Evolutionary conservation across 2,797 vertebrate genomes (phyloP).

Genomic region (Buceros bicornis): DNA sequence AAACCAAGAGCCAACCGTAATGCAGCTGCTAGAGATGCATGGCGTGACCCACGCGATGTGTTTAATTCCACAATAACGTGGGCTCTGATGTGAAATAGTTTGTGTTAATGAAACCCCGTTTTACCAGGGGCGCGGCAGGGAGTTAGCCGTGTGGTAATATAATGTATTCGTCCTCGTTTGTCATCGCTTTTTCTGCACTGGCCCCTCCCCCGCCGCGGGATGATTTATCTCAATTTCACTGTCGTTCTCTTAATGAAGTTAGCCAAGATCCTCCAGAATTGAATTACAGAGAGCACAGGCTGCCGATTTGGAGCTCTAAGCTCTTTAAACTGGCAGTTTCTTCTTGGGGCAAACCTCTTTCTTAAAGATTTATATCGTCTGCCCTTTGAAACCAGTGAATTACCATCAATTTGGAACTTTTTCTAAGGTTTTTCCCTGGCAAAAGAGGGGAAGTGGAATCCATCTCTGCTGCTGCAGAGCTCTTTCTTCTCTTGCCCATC

Average conservation of each 20-base stretch:
- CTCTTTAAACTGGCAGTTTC: conserved; percentile 12
- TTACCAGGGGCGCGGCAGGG: background rate
- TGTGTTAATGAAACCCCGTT: background rate
- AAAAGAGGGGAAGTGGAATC: conserved; percentile 28
- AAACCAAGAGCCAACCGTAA: background rate
- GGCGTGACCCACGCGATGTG: background rate
- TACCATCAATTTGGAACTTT: conserved; percentile 50
- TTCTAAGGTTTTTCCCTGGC: conserved; percentile 28
- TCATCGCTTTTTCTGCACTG: background rate
- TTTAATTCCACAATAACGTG: background rate
- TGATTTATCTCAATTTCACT: conserved; percentile 54
- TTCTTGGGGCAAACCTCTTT: conserved; percentile 58
- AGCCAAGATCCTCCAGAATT: conserved; percentile 51
- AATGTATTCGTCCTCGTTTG: background rate
- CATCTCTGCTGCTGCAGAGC: background rate
- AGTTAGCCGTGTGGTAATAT: background rate
- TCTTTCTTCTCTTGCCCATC: background rate
- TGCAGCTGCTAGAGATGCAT: background rate
- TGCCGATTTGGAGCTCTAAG: background rate
- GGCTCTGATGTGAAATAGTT: background rate
- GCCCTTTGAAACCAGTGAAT: conserved; percentile 47
- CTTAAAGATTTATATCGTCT: conserved; percentile 63
- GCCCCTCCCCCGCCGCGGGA: background rate
- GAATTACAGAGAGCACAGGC: conserved; percentile 48
- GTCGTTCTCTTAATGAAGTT: conserved; percentile 59